These are phyloP conservation scores for Epinotia ramella DNA, from an alignment of 2,888 invertebrate genomes.

Conservation along the genomic window DNA sequence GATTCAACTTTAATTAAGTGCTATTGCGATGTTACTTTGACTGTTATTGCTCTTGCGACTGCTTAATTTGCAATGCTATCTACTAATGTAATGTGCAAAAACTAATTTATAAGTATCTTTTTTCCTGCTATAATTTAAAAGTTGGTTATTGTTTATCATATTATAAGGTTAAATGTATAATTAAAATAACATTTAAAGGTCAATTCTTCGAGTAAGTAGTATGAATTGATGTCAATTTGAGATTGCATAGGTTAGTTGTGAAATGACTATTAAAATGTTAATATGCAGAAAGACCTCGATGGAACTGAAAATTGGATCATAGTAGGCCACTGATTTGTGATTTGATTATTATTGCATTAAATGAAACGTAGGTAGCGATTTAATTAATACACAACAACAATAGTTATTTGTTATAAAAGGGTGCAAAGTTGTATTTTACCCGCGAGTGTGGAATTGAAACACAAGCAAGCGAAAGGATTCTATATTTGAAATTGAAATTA, in stretches of 20 bases:
- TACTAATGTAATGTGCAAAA: neutral
- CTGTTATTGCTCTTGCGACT: conserved; percentile 68
- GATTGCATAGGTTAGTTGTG: neutral
- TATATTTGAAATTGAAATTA: too few species aligned
- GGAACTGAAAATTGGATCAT: neutral
- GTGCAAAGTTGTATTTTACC: too few species aligned
- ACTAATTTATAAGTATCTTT: neutral
- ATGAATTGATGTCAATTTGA: neutral
- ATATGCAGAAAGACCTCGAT: neutral
- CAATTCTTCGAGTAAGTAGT: neutral
- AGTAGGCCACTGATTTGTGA: too few species aligned
- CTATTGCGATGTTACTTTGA: conserved; percentile 61
- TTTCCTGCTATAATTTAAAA: neutral
- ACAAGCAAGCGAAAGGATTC: too few species aligned
- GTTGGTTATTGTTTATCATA: neutral
- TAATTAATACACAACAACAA: too few species aligned
- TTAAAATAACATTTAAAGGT: neutral
- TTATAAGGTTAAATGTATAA: neutral
- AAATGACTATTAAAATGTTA: neutral
- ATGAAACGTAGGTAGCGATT: too few species aligned
- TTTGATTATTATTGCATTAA: too few species aligned
- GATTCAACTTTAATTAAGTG: conserved; percentile 47
- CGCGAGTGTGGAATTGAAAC: too few species aligned
- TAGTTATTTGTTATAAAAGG: too few species aligned
- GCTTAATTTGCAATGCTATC: conserved; percentile 55